phyloP scores from a whole-genome alignment of 1,140 invertebrate genomes.

The Harpegnathos saltator region DNA sequence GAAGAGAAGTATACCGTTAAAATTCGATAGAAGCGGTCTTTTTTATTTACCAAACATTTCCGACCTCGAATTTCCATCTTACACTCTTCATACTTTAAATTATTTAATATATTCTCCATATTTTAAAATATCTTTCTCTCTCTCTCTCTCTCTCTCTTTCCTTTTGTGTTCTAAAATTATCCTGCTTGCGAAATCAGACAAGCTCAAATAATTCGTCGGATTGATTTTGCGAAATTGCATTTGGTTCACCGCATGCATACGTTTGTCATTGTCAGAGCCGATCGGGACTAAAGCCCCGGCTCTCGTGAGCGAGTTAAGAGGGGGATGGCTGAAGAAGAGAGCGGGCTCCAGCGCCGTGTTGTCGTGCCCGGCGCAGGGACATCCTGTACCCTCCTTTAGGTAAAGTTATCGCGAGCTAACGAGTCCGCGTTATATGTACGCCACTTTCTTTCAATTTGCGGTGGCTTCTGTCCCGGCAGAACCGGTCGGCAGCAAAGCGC shows the following conservation, averaged over 20 bases:
- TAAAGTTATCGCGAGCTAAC: slow-evolving; percentile 78
- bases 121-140: no score
- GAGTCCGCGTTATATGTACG: slow-evolving; percentile 54
- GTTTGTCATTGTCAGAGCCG: slow-evolving; percentile 86
- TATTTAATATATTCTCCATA: no score
- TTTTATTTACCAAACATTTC: no score
- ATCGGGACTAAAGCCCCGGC: slow-evolving; percentile 89
- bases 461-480: slow-evolving; percentile 84
- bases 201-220: not conserved
- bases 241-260: slow-evolving; percentile 36
- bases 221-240: slow-evolving; percentile 5
- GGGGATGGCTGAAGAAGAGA: slow-evolving; percentile 80
- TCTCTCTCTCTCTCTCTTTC: no score
- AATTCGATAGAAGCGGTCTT: not conserved
- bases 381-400: slow-evolving; percentile 84
- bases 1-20: slow-evolving; percentile 8
- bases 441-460: slow-evolving; percentile 10
- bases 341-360: slow-evolving; percentile 84
- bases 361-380: slow-evolving; percentile 89
- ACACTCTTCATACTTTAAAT: no score
- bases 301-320: slow-evolving; percentile 86
- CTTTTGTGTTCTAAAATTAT: not conserved
- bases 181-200: not conserved
- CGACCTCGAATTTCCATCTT: not conserved
- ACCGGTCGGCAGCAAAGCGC: slow-evolving; percentile 89